These are phyloP conservation scores for Sesamia inferens DNA, from an alignment of 2,888 invertebrate species.

Conservation along the genomic window DNA sequence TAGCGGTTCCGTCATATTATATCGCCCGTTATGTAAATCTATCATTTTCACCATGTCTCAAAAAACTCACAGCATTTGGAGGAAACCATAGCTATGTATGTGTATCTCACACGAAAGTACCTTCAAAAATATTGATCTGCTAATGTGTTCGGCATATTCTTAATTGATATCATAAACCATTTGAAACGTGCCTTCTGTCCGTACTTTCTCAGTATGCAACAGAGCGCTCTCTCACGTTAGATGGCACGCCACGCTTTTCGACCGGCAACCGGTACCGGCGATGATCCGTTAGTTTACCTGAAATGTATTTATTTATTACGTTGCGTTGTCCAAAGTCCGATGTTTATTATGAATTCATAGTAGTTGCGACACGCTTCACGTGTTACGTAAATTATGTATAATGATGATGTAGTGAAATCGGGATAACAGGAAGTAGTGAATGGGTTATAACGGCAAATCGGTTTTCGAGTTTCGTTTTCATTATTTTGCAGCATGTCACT, in stretches of 20 bases:
- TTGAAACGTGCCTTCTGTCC: constrained; percentile 39
- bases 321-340: constrained; percentile 25
- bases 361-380: constrained; percentile 55
- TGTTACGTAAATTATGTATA: constrained; percentile 57
- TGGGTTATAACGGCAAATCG: constrained; percentile 31
- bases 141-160: constrained; percentile 14
- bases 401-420: constrained; percentile 49
- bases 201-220: not conserved
- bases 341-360: constrained; percentile 49
- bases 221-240: constrained; percentile 51
- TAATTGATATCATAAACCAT: constrained; percentile 27
- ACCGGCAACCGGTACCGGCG: constrained; percentile 56
- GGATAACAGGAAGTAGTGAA: constrained; percentile 57
- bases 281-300: constrained; percentile 56
- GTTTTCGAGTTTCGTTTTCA: constrained; percentile 34
- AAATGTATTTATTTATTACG: constrained; percentile 56
- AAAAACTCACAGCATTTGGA: not conserved
- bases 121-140: not conserved
- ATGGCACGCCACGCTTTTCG: constrained; percentile 40
- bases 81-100: not conserved
- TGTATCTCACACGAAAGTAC: not conserved
- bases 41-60: not conserved
- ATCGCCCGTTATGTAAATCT: not conserved
- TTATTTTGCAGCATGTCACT: constrained; percentile 15
- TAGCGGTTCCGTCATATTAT: not conserved